These are phyloP conservation scores for Saimiri boliviensis DNA, from an alignment of 2,113 vertebrate species.

Conservation along the genomic window DNA sequence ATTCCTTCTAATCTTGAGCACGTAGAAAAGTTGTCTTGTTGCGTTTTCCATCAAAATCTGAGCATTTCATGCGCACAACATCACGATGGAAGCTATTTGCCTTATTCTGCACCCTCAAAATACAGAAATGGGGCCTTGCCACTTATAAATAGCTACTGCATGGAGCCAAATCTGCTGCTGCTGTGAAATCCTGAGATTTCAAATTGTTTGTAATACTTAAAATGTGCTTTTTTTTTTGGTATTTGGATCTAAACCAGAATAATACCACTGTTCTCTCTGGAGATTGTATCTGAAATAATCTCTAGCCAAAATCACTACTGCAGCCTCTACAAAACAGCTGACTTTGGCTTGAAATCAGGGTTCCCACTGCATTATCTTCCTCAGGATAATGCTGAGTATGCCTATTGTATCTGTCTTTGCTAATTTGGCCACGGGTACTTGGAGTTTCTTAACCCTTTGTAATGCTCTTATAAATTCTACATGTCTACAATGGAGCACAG, in stretches of 20 bases:
- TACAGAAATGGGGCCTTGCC: background rate
- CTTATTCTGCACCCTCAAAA: background rate
- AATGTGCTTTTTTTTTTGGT: background rate
- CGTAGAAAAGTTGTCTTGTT: background rate
- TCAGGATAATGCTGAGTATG: background rate
- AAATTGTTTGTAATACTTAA: background rate
- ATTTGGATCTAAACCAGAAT: background rate
- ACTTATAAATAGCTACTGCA: accelerated
- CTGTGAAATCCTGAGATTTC: background rate
- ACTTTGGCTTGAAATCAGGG: background rate
- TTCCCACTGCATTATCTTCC: background rate
- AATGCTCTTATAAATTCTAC: background rate
- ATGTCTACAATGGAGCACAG: background rate
- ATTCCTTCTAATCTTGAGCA: background rate
- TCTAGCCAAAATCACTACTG: background rate
- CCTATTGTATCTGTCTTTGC: background rate
- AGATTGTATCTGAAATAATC: background rate
- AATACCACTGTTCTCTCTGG: background rate
- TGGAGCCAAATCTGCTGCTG: background rate
- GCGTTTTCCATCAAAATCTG: background rate
- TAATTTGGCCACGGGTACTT: background rate
- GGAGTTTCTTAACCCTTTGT: background rate
- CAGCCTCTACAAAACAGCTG: background rate
- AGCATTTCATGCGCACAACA: accelerated
- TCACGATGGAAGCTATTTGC: accelerated